A percentile compares a stretch with the other conserved stretches of the same genome.
These are phyloP conservation scores for Alectoris magna DNA, from an alignment of 2,797 vertebrate genomes.

Conservation along the genomic window DNA sequence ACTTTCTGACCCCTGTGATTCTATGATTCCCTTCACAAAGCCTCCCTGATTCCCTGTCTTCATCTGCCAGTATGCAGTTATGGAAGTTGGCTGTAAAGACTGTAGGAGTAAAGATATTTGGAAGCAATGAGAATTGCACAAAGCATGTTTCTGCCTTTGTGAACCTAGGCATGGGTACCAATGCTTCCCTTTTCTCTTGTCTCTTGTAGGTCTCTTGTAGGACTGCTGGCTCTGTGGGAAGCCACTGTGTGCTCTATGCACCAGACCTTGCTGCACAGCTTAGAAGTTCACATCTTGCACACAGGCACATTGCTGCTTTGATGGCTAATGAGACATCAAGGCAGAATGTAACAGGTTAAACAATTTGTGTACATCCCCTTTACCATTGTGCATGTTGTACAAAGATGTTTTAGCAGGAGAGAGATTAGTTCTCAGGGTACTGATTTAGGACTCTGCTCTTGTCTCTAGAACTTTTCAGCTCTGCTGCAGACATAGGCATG, in stretches of 20 bases:
- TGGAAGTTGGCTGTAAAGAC: background rate
- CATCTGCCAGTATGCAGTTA: background rate
- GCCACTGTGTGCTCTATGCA: background rate
- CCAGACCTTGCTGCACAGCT: background rate
- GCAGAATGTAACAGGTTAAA: background rate
- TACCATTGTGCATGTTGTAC: background rate
- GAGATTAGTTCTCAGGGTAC: background rate
- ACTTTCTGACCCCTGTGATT: too few species aligned
- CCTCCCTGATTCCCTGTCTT: background rate
- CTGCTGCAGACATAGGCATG: background rate
- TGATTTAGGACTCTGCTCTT: background rate
- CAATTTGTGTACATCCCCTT: background rate
- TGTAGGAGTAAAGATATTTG: background rate
- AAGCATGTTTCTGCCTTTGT: background rate
- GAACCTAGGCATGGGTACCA: background rate
- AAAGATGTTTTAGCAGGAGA: background rate
- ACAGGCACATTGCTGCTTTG: fast-evolving
- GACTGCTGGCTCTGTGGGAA: background rate
- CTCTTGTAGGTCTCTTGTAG: too few species aligned
- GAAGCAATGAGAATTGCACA: background rate
- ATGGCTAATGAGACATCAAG: background rate
- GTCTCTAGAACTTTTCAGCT: too few species aligned
- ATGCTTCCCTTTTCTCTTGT: background rate
- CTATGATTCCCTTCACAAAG: background rate
- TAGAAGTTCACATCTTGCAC: fast-evolving